Evolutionary conservation across 2,113 vertebrate genomes (phyloP).

Genomic region (Amblyornis subalaris): DNA sequence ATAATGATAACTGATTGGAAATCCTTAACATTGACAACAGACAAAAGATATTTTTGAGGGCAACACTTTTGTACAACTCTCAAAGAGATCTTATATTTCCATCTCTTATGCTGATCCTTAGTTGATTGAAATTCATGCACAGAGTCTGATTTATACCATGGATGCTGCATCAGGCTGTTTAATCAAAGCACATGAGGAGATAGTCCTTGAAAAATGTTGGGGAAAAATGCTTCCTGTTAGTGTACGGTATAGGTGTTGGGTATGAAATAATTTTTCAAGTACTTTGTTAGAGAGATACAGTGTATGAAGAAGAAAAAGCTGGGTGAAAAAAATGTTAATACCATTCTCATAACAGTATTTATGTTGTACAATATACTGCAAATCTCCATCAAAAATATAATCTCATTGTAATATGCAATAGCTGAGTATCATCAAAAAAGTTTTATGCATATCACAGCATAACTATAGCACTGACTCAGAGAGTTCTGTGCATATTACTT

Average conservation of each 20-base stretch:
- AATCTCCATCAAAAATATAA: neutral
- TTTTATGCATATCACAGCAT: neutral
- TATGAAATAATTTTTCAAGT: neutral
- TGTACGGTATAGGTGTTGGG: neutral
- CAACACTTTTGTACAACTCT: neutral
- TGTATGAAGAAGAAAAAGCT: neutral
- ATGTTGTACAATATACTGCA: neutral
- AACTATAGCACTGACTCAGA: neutral
- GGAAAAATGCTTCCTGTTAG: neutral
- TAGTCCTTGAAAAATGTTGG: neutral
- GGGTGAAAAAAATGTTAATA: neutral
- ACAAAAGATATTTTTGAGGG: neutral
- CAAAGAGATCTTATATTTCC: neutral
- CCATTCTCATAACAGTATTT: neutral
- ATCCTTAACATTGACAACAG: neutral
- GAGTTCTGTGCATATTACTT: neutral
- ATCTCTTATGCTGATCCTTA: neutral
- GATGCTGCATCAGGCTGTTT: neutral
- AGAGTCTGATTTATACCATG: neutral
- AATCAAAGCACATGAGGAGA: neutral
- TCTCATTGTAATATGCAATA: neutral
- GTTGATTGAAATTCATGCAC: neutral
- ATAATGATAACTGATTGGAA: neutral
- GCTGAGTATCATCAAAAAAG: neutral
- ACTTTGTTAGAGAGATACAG: neutral